Evolutionary conservation across 1,140 invertebrate species (phyloP), one percentile per base, ranked within the genome.

Genomic region (Anadara kagoshimensis): DNA sequence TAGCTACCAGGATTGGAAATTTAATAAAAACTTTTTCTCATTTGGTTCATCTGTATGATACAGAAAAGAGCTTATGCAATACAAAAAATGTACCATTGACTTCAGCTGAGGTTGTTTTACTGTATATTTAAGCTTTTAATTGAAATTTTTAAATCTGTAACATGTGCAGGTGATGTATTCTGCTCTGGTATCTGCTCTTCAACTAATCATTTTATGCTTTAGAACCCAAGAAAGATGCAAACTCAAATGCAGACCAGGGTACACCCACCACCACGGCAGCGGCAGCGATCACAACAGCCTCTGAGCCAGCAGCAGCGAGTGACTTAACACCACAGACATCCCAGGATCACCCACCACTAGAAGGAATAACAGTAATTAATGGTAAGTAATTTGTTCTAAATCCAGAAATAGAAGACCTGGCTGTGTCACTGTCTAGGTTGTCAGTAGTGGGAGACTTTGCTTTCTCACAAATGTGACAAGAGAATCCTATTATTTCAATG

Each of bases 321-420:
- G 24, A 63, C 22, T 11, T 26, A 10, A 11, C 61, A 24, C n/a
- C 64, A 29, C 47, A 53, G 41, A 22, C 54, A 20, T 10, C 43
- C 29, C 43, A 53, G n/a, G 5, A 24, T 58, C 29, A 45, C 12
- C 61, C 65, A 45, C 67, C 67, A 57, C 62, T 75, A 66, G 73
- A 75, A 43, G 73, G 73, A 22, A 53, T 75, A 10, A 75, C 73
- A 26, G 73, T 75, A 45, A 67, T 75, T n/a, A 75, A 75, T 29
- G 68, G 70, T n/a, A n/a, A n/a, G n/a, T n/a, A n/a, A n/a, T n/a
- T n/a, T n/a, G 41, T 49, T 36, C 26, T 58, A 58, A 44, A 43
- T 59, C 20, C 41, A 54, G 41, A 22, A 45, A 68, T 36, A 57
- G 26, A 67, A 51, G 47, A 44, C 51, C 58, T 47, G 26, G 22